These are phyloP conservation scores for Poeciliopsis occidentalis DNA, from an alignment of 2,113 vertebrate genomes.

Conservation along the genomic window DNA sequence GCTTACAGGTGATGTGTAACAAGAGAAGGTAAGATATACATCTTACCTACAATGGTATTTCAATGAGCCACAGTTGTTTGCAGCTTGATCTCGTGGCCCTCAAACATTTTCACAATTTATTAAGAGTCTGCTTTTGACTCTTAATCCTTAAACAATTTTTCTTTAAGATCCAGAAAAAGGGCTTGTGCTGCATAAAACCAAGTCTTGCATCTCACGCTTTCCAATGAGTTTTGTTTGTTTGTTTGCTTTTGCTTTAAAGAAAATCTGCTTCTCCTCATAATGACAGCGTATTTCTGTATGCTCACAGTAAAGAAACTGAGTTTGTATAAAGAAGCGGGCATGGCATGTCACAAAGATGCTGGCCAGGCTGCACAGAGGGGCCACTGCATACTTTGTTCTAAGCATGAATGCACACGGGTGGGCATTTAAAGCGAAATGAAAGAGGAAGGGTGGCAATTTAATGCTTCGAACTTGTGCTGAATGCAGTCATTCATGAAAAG, in stretches of 20 bases:
- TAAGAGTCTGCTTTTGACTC: conserved; percentile 48
- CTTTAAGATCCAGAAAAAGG: conserved; percentile 12
- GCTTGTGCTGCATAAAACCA: conserved; percentile 10
- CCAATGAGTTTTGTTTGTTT: not conserved
- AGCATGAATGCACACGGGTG: conserved; percentile 46
- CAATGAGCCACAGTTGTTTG: conserved; percentile 29
- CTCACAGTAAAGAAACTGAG: conserved; percentile 46
- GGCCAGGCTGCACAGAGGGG: conserved; percentile 56
- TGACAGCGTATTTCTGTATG: conserved; percentile 35
- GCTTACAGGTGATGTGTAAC: conserved; percentile 22
- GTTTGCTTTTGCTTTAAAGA: conserved; percentile 18
- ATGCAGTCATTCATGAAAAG: conserved; percentile 56
- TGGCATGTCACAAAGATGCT: conserved; percentile 66
- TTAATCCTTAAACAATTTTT: conserved; percentile 28
- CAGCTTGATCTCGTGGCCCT: conserved; percentile 21
- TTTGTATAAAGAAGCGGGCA: conserved; percentile 60
- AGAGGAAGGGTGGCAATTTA: conserved; percentile 21
- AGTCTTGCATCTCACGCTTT: conserved; percentile 3
- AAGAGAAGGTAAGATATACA: conserved; percentile 33
- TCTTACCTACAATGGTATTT: conserved; percentile 30
- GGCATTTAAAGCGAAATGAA: conserved; percentile 32
- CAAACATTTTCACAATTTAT: conserved; percentile 32
- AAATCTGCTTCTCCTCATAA: conserved; percentile 61
- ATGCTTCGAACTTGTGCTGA: conserved; percentile 22
- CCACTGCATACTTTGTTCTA: conserved; percentile 40